Base-by-base conservation (phyloP, 2,888 invertebrate species). In the Parascotia fuliginaria region DNA sequence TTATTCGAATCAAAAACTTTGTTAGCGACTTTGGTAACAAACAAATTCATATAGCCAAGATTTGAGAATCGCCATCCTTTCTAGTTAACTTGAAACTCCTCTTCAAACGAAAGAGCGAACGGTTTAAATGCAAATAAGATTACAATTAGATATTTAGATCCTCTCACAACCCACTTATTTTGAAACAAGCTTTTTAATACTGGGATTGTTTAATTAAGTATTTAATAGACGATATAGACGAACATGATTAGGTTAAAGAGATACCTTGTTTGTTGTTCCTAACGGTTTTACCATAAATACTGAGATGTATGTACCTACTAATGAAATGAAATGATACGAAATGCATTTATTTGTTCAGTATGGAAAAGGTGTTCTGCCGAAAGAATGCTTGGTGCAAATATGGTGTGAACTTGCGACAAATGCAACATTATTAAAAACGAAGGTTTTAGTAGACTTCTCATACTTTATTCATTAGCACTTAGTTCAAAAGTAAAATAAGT, bases 71-170 rank as follows among this genome's bases (percentile, higher is more conserved):
- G 60, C 55, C 51, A 60, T 55, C 68, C 40, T 59, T 64, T 64
- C 59, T 55, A 72, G 66, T 65, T 73, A 73, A 66, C 66, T 62
- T 58, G 55, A 65, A 73, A 72, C 69, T 65, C 64, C 65, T 70
- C 64, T 60, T 56, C 45, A 55, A 73, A 47, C 55, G 67, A 69
- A 70, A 61, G 63, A 71, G 70, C 59, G 70, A 75, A 76, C 72
- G 73, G 73, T 80, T 80, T 78, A 78, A 78, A 84, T 83, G 80
- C 77, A 81, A 83, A 83, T 82, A 76, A 77, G 77, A 77, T 82
- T 78, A 81, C 79, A 81, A 81, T 81, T 79, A 82, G 73, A 78
- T 81, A 83, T 83, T 83, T 78, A 77, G 75, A 77, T 73, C 73
- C 75, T 70, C 65, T 73, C 72, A 67, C 70, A 76, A 73, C 65